Evolutionary conservation across 2,113 vertebrate species (phyloP), one percentile per base, ranked within the genome.

Genomic region (Vombatus ursinus): DNA sequence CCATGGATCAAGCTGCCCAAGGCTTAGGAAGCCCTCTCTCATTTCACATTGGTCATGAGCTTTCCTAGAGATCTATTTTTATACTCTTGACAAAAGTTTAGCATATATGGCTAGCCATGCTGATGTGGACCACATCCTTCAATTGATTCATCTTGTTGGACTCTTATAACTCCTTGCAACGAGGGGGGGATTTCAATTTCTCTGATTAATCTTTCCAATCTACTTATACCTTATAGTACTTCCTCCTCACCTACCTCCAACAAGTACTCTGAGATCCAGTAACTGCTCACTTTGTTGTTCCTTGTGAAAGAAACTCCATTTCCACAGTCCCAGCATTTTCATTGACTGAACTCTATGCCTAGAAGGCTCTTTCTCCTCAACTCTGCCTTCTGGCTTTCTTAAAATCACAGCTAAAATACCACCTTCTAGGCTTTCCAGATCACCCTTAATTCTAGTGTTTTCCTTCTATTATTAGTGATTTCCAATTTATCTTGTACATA

Each of bases 71-170:
- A 14, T 95, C 26, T 28, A 91, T 97, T 95, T 91, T 52, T 5
- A 90, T n/a, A 96, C 90, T 89, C 54, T 44, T 96, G 26, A 49
- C 16, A 95, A 92, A 52, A 91, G 6, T 51, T 92, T 89, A 95
- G 31, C 44, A 91, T 26, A 92, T 26, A 48, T 23, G 52, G 2
- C 47, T 95, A 90, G 77, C 94, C 93, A 92, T 54, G n/a, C 7
- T 91, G n/a, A 92, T 50, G 31, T 52, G 22, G 24, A 24, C 24
- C 54, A 90, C 57, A 93, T 14, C 57, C 9, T 48, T 14, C 44
- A 89, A 47, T 44, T 44, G 25, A 84, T 77, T 50, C 26, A 50
- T 50, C 25, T 28, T n/a, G 61, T 16, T 93, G 49, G 10, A 3
- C 92, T 51, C 97, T 92, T 53, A 50, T 25, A 94, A 49, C 51